Conservation (phyloP, 2,113 vertebrate genomes). For the Epinephelus moara region DNA sequence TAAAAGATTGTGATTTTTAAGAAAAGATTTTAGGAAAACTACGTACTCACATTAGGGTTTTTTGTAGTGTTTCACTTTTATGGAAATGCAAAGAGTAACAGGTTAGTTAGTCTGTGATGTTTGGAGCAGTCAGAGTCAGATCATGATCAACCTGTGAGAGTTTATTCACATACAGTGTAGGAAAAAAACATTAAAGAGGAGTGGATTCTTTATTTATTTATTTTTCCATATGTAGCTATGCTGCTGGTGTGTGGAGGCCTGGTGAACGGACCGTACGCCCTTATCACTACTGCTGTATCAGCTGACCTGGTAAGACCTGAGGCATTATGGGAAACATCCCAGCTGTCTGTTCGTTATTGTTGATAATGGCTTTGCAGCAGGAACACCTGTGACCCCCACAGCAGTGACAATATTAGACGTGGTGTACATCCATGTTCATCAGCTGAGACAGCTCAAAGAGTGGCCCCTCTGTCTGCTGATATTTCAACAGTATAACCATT, state of each 20-base stretch:
- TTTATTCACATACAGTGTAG: no score
- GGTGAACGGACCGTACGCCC: slow-evolving; percentile 95
- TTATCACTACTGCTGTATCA: slow-evolving; percentile 97
- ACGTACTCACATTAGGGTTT: not conserved
- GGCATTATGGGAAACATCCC: slow-evolving; percentile 1
- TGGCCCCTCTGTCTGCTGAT: no score
- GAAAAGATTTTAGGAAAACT: not conserved
- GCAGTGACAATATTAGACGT: no score
- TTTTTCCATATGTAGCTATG: slow-evolving; percentile 85
- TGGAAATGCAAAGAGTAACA: not conserved
- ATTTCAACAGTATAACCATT: no score
- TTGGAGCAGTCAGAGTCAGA: no score
- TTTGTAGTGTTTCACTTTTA: not conserved
- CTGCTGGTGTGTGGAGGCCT: slow-evolving; percentile 92
- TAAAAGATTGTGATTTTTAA: no score
- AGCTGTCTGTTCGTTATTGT: not conserved
- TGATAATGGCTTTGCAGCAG: no score
- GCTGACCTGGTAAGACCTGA: slow-evolving; percentile 91
- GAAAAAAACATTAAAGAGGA: not conserved
- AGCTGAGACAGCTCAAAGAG: no score
- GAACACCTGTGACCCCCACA: no score
- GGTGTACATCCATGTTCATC: no score
- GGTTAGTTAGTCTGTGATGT: not conserved
- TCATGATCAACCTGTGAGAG: no score
- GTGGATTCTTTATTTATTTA: not conserved